These are phyloP conservation scores for Charadrius vociferus DNA, from an alignment of 2,113 vertebrate species.

Conservation along the genomic window DNA sequence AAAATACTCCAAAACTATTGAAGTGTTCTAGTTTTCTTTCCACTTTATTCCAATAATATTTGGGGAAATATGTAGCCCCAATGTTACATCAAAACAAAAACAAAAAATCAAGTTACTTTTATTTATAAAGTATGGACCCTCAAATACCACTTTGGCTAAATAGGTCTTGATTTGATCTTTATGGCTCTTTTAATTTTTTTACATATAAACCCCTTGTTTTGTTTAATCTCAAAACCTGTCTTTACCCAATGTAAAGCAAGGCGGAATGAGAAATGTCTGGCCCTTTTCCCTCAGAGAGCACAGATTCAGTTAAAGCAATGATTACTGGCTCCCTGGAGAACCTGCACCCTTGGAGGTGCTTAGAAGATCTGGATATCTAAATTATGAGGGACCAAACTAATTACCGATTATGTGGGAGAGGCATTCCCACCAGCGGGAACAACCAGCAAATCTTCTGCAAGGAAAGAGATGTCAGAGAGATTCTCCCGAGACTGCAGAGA, in stretches of 20 bases:
- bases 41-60: background rate
- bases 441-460: background rate
- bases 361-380: background rate
- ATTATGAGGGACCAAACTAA: background rate
- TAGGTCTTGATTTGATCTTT: background rate
- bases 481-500: background rate
- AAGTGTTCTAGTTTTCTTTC: background rate
- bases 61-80: background rate
- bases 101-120: background rate
- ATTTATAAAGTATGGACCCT: background rate
- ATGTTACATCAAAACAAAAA: background rate
- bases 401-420: background rate
- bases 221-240: background rate
- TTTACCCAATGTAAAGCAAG: background rate
- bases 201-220: background rate
- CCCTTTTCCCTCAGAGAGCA: background rate
- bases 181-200: background rate
- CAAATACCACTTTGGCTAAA: background rate
- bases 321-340: background rate
- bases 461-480: background rate
- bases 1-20: background rate
- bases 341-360: background rate
- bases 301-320: background rate
- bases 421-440: background rate
- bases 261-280: background rate